phyloP scores from a whole-genome alignment of 2,797 vertebrate species.

The Schizopygopsis malacanthus region DNA sequence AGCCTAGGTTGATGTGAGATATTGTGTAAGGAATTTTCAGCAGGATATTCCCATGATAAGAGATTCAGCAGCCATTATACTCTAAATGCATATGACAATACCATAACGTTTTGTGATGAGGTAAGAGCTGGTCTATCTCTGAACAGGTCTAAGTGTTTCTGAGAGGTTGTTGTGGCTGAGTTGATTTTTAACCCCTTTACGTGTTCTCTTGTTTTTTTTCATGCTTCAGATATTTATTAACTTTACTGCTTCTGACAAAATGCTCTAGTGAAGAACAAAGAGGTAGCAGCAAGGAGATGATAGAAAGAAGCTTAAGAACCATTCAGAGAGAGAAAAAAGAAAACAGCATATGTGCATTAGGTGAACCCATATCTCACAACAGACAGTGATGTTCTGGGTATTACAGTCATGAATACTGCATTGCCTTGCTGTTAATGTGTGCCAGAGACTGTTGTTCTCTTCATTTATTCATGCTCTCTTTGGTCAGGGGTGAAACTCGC shows the following conservation, averaged over 20 bases:
- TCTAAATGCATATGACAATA: constrained; percentile 11
- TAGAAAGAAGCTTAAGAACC: constrained; percentile 1
- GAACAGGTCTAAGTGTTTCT: not conserved
- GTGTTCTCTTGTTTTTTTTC: constrained; percentile 46
- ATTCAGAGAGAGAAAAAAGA: not conserved
- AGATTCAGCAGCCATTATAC: constrained; percentile 22
- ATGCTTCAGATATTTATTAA: constrained; percentile 47
- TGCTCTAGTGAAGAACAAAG: constrained; percentile 19
- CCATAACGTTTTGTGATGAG: not conserved
- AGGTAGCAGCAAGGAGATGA: constrained; percentile 10
- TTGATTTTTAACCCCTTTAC: constrained; percentile 40
- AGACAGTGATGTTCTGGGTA: constrained; percentile 24
- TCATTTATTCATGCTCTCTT: constrained; percentile 21
- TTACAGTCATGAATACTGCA: constrained; percentile 44
- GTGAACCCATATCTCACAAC: constrained; percentile 26
- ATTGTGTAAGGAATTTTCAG: not conserved
- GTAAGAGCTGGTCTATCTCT: not conserved
- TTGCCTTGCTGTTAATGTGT: constrained; percentile 27
- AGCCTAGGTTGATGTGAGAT: too few relatives aligned
- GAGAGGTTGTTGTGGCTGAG: constrained; percentile 26
- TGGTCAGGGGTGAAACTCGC: constrained; percentile 27
- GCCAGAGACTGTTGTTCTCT: constrained; percentile 32
- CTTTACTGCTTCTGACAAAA: constrained; percentile 21
- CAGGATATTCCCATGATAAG: not conserved
- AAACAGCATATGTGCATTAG: constrained; percentile 51